Percentiles rank a stretch among this genome's conserved stretches.
These are phyloP conservation scores for Cassiopea andromeda DNA, from an alignment of 30 jellyfish, hydroid and myxozoan species.

Conservation along the genomic window DNA sequence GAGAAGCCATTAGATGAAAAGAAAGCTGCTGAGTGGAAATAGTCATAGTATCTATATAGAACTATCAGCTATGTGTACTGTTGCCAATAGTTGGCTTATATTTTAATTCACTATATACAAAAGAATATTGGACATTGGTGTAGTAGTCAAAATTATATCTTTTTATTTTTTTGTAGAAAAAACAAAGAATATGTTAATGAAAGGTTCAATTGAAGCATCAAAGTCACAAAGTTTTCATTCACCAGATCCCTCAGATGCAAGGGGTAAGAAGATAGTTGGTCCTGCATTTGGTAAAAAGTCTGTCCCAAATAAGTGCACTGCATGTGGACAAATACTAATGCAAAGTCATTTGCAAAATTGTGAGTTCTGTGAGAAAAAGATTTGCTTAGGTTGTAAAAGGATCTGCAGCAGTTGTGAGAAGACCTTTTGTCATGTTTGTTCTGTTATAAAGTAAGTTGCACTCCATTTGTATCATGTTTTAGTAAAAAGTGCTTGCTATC, in stretches of 20 bases:
- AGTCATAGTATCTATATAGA: too few relatives aligned
- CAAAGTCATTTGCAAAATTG: conserved; percentile 19
- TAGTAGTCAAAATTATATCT: too few relatives aligned
- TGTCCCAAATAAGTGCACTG: conserved; percentile 39
- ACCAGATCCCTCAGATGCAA: not conserved
- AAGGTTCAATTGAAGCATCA: conserved; percentile 84
- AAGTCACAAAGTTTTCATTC: conserved; percentile 10
- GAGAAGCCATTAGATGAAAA: too few relatives aligned
- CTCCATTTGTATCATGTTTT: not conserved
- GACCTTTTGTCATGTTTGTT: conserved; percentile 81
- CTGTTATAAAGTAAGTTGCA: conserved; percentile 73
- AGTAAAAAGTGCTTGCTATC: not conserved
- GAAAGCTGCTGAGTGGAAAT: too few relatives aligned
- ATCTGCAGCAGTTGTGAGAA: conserved; percentile 70
- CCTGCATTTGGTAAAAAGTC: conserved; percentile 81
- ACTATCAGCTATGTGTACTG: too few relatives aligned
- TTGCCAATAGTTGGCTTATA: too few relatives aligned
- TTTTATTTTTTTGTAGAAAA: conserved; percentile 41
- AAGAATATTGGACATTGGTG: too few relatives aligned
- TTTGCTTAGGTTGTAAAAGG: conserved; percentile 74
- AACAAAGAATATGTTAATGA: conserved; percentile 66
- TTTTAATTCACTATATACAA: too few relatives aligned
- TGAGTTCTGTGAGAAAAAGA: conserved; percentile 68
- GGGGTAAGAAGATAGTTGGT: conserved; percentile 85
- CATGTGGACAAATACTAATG: conserved; percentile 21